Base-by-base conservation (phyloP, 2,888 invertebrate species). In the Epinotia ramella region DNA sequence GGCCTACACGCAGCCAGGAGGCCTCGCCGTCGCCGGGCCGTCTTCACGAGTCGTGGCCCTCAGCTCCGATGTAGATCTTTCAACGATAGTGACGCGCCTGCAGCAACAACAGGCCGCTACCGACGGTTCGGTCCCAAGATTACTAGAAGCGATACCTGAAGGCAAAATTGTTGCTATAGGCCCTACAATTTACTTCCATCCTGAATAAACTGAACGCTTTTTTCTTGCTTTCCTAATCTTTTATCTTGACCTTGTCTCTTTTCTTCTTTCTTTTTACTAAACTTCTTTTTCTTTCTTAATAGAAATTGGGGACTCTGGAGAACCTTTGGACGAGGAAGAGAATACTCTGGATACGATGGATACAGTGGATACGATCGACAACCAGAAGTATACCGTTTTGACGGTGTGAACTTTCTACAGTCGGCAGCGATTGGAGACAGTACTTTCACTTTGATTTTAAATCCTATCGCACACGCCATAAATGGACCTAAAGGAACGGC, bases 1-100 rank as follows among this genome's bases (percentile, higher is more conserved):
- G 18, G 97, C 97, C 0, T 96, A 96, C 79, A 97, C 97, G 0
- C 96, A 96, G 85, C 97, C 97, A 0, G 96, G 96, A 80, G 97
- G 97, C 69, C 86, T 97, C 20, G 97, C 97, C 3, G 96, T 97
- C 12, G 97, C 97, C 0, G 97, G 97, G 0, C 96, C 97, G 0
- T 96, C 96, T 0, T 96, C 97, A 0, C 95, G 96, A 81, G 95
- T 97, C 11, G 94, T 97, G 72, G 96, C 97, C 6, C 95, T 97
- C 77, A 95, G 96, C 49, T 94, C 95, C 1, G 91, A 94, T 6
- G 90, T 95, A 4, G 96, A 96, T 85, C 87, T 97, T n/a, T 93
- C 94, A 65, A 92, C 95, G 78, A 83, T 96, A 76, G 88, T 95
- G 67, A 88, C 91, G 73, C 89, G 89, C 65, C 92, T 93, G n/a